Base-by-base conservation (phyloP, 2,888 invertebrate genomes). In the Blastobasis adustella region DNA sequence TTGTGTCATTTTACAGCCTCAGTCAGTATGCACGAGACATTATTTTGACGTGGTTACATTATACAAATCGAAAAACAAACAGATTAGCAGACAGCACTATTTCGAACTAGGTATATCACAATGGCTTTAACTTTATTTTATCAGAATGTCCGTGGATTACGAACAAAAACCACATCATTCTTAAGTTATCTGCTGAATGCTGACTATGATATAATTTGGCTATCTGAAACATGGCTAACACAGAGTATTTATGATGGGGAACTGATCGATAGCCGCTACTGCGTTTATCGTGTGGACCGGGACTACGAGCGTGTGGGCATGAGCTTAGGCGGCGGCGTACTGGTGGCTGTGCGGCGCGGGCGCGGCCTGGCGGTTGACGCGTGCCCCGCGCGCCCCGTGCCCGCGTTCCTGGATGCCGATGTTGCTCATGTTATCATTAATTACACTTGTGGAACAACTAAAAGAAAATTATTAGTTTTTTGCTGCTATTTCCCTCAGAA, bases 121-220 rank as follows among this genome's bases (percentile, higher is more conserved):
- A 23, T 23, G 23, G 23, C 23, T 23, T 23, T 23, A 23, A 23
- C 23, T 41, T 3, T 41, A 43, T 55, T 50, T 49, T 55, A 55
- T 44, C 55, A 55, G 38, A 55, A 55, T 37, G 53, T 49, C 5
- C 50, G 55, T 9, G 52, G 54, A n/a, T 45, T 54, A 6, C 39
- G 51, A 37, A 48, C 50, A 4, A 55, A 55, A 47, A 50, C 49
- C 9, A 47, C 47, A 39, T 23, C 43, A 40, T 55, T 55, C 43
- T 47, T 37, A 42, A 7, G 10, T 6, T 53, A 53, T 45, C 5
- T 55, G 4, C 5, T 54, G 5, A 45, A 49, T 6, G 5, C 5
- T 42, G 9, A 53, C 41, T 51, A 53, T 40, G 55, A 55, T 10
- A 38, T 55, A 9, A 43, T 52, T 7, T 50, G 36, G 10, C 4